A percentile compares a stretch with the other conserved stretches of the same genome.
Evolutionary conservation across 2,113 vertebrate species (phyloP).

Genomic region (Ictalurus furcatus): DNA sequence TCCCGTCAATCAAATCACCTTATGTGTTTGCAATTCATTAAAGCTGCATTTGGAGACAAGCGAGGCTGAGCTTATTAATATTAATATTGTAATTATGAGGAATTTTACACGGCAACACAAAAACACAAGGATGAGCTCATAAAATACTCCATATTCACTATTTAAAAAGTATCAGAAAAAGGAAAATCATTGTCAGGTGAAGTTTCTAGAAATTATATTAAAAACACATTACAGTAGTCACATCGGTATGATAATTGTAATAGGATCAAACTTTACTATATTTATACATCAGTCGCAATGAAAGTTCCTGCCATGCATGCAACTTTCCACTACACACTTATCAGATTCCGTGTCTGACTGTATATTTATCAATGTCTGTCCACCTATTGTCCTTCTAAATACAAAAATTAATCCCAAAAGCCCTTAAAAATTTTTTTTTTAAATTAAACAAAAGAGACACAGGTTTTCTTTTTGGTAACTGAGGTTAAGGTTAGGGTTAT

Average conservation of each 20-base stretch:
- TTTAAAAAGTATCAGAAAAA: not conserved
- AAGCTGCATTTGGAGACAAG: not conserved
- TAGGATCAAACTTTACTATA: not conserved
- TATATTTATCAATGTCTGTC: not conserved
- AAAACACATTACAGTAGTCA: not conserved
- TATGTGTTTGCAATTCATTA: slow-evolving; percentile 34
- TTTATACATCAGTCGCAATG: not conserved
- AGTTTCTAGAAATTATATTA: not conserved
- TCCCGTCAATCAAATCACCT: slow-evolving; percentile 10
- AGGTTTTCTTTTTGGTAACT: not conserved
- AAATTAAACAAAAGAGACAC: not conserved
- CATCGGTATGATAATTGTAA: not conserved
- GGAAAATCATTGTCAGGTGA: not conserved
- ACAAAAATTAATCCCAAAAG: not conserved
- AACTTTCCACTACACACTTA: not conserved
- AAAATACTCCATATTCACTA: not conserved
- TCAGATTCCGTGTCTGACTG: not conserved
- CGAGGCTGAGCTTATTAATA: not conserved
- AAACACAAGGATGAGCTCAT: not conserved
- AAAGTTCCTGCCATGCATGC: not conserved
- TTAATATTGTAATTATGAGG: not conserved
- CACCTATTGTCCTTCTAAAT: not conserved
- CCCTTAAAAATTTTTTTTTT: no score
- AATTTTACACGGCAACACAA: slow-evolving; percentile 1
- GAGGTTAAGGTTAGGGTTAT: not conserved